Conservation (phyloP, 2,888 invertebrate genomes). For the Phengaris alcon region DNA sequence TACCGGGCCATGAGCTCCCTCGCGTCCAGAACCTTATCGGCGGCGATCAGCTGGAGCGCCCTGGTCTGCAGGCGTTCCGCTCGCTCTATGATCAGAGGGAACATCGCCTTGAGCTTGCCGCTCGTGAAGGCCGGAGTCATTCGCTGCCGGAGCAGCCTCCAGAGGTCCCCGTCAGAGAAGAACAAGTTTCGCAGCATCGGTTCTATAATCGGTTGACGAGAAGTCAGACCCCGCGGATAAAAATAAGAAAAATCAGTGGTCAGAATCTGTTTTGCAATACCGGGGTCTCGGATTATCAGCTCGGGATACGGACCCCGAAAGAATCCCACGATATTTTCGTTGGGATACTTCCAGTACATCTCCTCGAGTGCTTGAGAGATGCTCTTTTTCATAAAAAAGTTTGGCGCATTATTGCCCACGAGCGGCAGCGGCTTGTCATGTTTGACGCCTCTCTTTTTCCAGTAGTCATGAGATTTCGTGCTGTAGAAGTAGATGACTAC, state of each 20-base stretch:
- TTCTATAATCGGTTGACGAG: slow-evolving; percentile 46
- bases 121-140: slow-evolving; percentile 59
- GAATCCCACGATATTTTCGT: slow-evolving; percentile 54
- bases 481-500: slow-evolving; percentile 49
- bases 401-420: slow-evolving; percentile 51
- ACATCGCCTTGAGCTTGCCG: slow-evolving; percentile 59
- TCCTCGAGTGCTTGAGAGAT: slow-evolving; percentile 48
- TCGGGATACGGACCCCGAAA: slow-evolving; percentile 50
- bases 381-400: slow-evolving; percentile 49
- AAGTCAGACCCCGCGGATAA: slow-evolving; percentile 51
- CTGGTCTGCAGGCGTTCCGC: slow-evolving; percentile 51
- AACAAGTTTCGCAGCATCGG: slow-evolving; percentile 57
- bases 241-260: slow-evolving; percentile 55
- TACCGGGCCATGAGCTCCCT: slow-evolving; percentile 62
- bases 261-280: slow-evolving; percentile 51
- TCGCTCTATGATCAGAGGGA: slow-evolving; percentile 56
- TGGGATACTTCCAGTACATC: slow-evolving; percentile 54
- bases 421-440: slow-evolving; percentile 53
- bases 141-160: slow-evolving; percentile 57
- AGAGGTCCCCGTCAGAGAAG: slow-evolving; percentile 56
- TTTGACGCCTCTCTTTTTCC: slow-evolving; percentile 51
- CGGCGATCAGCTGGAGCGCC: slow-evolving; percentile 41
- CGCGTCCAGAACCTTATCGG: slow-evolving; percentile 48
- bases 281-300: slow-evolving; percentile 56
- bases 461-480: slow-evolving; percentile 50